A percentile compares a stretch with the other conserved stretches of the same genome.
Evolutionary conservation across 2,888 invertebrate species (phyloP).

Genomic region (Patella caerulea): DNA sequence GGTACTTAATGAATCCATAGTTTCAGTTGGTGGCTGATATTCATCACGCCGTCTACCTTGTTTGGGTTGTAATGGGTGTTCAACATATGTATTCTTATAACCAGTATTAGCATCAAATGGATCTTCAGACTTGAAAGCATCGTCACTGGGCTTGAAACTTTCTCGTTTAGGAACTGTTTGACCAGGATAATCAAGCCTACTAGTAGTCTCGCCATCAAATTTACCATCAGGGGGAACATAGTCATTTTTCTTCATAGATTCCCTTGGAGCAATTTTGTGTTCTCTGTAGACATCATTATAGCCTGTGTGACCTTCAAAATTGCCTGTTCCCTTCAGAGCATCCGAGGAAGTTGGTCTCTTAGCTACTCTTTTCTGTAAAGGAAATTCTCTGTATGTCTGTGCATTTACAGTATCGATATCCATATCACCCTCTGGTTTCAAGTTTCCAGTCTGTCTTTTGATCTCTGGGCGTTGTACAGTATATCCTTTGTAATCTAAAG

Average conservation of each 20-base stretch:
- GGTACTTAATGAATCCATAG: slow-evolving; percentile 38
- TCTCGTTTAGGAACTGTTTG: slow-evolving; percentile 40
- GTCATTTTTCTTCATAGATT: slow-evolving; percentile 17
- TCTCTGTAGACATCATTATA: slow-evolving; percentile 31
- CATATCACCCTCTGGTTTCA: slow-evolving; percentile 66
- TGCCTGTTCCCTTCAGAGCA: slow-evolving; percentile 15
- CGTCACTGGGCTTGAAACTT: slow-evolving; percentile 51
- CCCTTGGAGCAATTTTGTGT: slow-evolving; percentile 18
- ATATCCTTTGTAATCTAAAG: slow-evolving; percentile 63
- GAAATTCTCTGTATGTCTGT: slow-evolving; percentile 57
- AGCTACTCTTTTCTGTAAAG: slow-evolving; percentile 36
- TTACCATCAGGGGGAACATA: slow-evolving; percentile 46
- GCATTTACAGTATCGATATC: slow-evolving; percentile 65
- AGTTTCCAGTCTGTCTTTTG: slow-evolving; percentile 60
- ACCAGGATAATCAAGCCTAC: slow-evolving; percentile 52
- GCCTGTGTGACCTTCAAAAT: slow-evolving; percentile 25
- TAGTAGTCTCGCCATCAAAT: slow-evolving; percentile 57
- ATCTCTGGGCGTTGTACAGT: slow-evolving; percentile 56
- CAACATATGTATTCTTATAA: slow-evolving; percentile 59
- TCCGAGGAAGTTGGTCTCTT: slow-evolving; percentile 13
- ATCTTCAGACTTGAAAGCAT: slow-evolving; percentile 37
- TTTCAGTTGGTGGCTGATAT: slow-evolving; percentile 49
- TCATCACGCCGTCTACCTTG: slow-evolving; percentile 35
- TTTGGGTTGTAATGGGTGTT: slow-evolving; percentile 48
- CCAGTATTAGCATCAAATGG: slow-evolving; percentile 41